Evolutionary conservation across 2,113 vertebrate genomes (phyloP), one percentile per base, ranked within the genome.

Genomic region (Orthonyx spaldingii): DNA sequence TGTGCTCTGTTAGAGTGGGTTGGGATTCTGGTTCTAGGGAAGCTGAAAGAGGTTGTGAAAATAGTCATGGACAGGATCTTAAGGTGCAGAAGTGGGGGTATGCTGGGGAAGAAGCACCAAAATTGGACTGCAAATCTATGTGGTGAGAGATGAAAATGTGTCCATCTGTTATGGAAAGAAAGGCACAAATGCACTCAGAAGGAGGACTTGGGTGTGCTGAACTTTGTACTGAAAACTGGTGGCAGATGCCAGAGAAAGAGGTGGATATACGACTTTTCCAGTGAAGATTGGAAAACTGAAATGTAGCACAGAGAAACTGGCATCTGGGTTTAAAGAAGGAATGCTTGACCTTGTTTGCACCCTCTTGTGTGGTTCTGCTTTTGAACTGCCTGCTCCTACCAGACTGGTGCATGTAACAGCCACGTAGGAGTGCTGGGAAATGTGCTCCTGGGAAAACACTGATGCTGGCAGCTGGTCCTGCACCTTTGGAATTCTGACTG

Each of bases 361-460:
- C 37, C 11, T 77, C 16, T 72, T n/a, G 37, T 47, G 50, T 63
- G 42, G 6, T 57, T 74, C 50, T 83, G 16, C 55, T 65, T 60
- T 77, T 47, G 46, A 59, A 26, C n/a, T 77, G 77, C 32, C 64
- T 21, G 5, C 30, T 44, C 41, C 55, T 32, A 0, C 24, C 21
- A 20, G n/a, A 26, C 0, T 20, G 39, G 21, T 61, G 52, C 24
- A 1, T 1, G 6, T 42, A 82, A 35, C 47, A 52, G 47, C 60
- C 63, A n/a, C 0, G 0, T 37, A 10, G 1, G 6, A 16, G 19
- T 53, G 27, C 64, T 74, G 52, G 39, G 35, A 27, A 59, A 60
- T 14, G 24, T 37, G 16, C 52, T 75, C 24, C 28, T 74, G 27
- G 27, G 39, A 1, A 16, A 39, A 44, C 24, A 6, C 22, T 66